Percentiles rank a stretch among this genome's conserved stretches.
Conservation (phyloP, 2,797 vertebrate species). For the Carcharodon carcharias region DNA sequence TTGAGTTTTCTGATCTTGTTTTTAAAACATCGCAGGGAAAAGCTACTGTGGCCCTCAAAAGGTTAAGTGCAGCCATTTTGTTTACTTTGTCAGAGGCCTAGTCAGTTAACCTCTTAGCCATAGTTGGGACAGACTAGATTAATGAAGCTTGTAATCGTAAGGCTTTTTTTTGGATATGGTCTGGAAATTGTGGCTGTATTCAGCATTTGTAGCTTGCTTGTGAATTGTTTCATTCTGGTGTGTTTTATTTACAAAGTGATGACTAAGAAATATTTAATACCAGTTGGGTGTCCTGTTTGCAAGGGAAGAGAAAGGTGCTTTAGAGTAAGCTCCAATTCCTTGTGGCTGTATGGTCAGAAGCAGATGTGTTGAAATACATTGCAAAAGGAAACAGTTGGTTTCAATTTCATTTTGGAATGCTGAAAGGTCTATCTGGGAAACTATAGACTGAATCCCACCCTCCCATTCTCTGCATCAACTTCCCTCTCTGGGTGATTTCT, state of each 20-base stretch:
- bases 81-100: constrained; percentile 41
- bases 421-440: background rate
- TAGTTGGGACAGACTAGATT: background rate
- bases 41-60: constrained; percentile 42
- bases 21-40: background rate
- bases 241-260: background rate
- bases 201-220: background rate
- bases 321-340: background rate
- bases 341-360: background rate
- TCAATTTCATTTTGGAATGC: background rate
- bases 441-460: background rate
- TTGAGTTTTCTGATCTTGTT: background rate
- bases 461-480: background rate
- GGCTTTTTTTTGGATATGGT: background rate
- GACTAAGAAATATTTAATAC: background rate
- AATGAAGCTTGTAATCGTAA: background rate
- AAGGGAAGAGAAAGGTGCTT: background rate
- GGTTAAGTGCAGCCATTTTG: constrained; percentile 65
- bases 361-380: background rate
- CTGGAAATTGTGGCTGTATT: background rate
- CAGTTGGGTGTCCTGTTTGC: background rate
- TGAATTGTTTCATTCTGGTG: background rate
- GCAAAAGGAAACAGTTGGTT: background rate
- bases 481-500: background rate
- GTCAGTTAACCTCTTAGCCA: constrained; percentile 18